These are phyloP conservation scores for Aphodius granarius DNA, from an alignment of 2,888 invertebrate species.

Conservation along the genomic window DNA sequence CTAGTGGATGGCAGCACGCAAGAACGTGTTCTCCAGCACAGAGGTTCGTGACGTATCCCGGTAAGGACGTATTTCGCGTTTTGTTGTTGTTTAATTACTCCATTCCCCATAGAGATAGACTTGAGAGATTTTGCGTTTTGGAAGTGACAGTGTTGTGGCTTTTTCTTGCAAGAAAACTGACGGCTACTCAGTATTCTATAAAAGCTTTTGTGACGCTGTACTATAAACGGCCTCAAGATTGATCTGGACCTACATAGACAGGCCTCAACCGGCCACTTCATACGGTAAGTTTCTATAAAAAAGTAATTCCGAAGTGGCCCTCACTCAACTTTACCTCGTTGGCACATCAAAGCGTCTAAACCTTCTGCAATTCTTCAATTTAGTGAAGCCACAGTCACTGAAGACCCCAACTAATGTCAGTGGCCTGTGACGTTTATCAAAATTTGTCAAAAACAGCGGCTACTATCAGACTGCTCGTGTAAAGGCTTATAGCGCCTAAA, in stretches of 20 bases:
- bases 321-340: no score
- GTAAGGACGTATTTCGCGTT: slow-evolving; percentile 44
- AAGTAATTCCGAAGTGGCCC: no score
- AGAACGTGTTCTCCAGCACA: slow-evolving; percentile 41
- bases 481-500: no score
- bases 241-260: slow-evolving; percentile 75
- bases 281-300: slow-evolving; percentile 58
- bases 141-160: slow-evolving; percentile 24
- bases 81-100: slow-evolving; percentile 29
- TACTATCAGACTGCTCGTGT: no score
- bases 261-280: slow-evolving; percentile 76
- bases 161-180: background rate
- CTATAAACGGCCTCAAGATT: slow-evolving; percentile 64
- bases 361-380: no score
- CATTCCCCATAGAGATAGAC: slow-evolving; percentile 22
- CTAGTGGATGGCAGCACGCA: slow-evolving; percentile 25
- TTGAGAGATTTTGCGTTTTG: slow-evolving; percentile 10
- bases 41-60: slow-evolving; percentile 48
- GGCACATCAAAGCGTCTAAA: no score
- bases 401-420: no score
- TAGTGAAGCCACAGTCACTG: no score
- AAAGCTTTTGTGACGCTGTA: slow-evolving; percentile 40
- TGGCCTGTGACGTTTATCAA: no score
- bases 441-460: no score
- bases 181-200: no score